Evolutionary conservation across 2,797 vertebrate species (phyloP).

Genomic region (Geotrypetes seraphini): DNA sequence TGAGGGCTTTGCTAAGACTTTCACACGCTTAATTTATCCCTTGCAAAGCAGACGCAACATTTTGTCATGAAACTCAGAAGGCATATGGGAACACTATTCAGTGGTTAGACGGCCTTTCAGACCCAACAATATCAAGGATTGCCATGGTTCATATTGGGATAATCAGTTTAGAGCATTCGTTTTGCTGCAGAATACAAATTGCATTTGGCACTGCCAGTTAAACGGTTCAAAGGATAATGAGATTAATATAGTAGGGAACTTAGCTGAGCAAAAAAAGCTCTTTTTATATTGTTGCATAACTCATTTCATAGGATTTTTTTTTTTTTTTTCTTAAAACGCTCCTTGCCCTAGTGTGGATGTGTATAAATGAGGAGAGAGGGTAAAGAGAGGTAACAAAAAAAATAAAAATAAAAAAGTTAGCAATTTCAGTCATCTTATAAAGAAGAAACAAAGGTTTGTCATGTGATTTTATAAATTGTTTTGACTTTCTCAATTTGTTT

Average conservation of each 20-base stretch:
- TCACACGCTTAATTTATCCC: constrained; percentile 99
- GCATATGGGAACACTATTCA: constrained; percentile 98
- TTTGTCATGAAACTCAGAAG: constrained; percentile 98
- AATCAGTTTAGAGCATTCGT: constrained; percentile 98
- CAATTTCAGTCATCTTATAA: no score
- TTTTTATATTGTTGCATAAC: constrained; percentile 59
- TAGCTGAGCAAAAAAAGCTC: constrained; percentile 68
- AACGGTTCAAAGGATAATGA: constrained; percentile 98
- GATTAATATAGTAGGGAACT: constrained; percentile 97
- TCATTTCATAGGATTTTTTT: constrained; percentile 46
- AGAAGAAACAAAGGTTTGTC: no score
- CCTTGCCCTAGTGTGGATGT: no score
- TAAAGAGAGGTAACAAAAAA: no score
- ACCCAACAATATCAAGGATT: constrained; percentile 93
- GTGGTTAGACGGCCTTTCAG: constrained; percentile 89
- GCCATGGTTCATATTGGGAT: constrained; percentile 96
- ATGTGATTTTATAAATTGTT: no score
- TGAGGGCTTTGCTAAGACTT: constrained; percentile 99
- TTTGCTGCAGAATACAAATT: constrained; percentile 97
- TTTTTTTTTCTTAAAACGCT: constrained; percentile 38
- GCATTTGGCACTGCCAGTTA: constrained; percentile 96
- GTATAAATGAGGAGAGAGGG: no score
- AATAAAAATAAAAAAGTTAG: no score
- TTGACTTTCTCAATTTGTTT: no score
- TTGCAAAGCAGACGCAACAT: constrained; percentile 98